Evolutionary conservation across 2,113 vertebrate genomes (phyloP), one percentile per base, ranked within the genome.

Genomic region (Barbus barbus): DNA sequence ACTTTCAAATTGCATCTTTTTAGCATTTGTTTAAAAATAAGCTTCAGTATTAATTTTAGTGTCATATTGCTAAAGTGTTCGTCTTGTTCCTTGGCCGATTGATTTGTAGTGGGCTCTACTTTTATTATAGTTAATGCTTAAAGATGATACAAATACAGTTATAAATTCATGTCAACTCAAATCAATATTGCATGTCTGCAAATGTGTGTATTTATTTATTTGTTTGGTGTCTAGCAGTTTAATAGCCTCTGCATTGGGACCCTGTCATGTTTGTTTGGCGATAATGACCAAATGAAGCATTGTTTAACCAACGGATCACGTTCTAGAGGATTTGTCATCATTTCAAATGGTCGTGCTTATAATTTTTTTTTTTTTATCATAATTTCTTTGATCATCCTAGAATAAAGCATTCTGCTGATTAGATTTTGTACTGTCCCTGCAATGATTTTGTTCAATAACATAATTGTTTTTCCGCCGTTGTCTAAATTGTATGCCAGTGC

Each of bases 401-500:
- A 48, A 65, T 22, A 80, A 80, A 75, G 20, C 36, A 22, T 58
- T 67, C 76, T 80, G 48, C 78, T 86, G 56, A 79, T 84, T 38
- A 78, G 41, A 74, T 56, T 77, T 81, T 83, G 33, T 20, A 65
- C 26, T 58, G 58, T 36, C 26, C 31, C 79, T 60, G 28, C 85
- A 24, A 60, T 81, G 72, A 83, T 61, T 44, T 1, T 73, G 84
- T 82, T 85, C 71, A 81, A 75, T 73, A 78, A 53, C 8, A 77
- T 85, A 88, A 83, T 85, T 83, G 86, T 88, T 88, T 79, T 88
- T 83, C 67, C 71, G 38, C 77, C 13, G 77, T 84, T 82, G 78
- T 84, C 12, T 18, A 6, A 65, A 48, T 72, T 65, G 83, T 84
- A 84, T 72, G 53, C 78, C 82, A 88, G 31, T 86, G 82, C 78